Conservation (phyloP, 2,797 vertebrate genomes). For the Perodicticus potto region DNA sequence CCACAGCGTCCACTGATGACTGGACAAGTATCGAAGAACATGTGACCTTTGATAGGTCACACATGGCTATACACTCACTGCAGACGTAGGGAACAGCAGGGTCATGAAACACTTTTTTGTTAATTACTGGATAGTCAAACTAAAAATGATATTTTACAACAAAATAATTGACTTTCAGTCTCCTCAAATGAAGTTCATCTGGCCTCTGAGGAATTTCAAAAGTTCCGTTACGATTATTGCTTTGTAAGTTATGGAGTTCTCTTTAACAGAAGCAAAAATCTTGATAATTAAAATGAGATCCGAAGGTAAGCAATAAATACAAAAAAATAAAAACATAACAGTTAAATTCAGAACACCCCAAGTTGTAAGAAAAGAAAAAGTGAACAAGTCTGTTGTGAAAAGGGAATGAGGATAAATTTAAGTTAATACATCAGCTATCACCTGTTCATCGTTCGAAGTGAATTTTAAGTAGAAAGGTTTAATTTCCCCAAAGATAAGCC, state of each 20-base stretch:
- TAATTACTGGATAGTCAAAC: slow-evolving; percentile 68
- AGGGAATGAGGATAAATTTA: slow-evolving; percentile 64
- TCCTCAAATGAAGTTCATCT: slow-evolving; percentile 61
- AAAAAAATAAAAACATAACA: slow-evolving; percentile 50
- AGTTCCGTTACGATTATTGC: slow-evolving; percentile 53
- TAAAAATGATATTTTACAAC: slow-evolving; percentile 68
- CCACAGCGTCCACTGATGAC: neutral
- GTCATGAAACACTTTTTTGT: slow-evolving; percentile 56
- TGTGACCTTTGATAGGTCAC: slow-evolving; percentile 1
- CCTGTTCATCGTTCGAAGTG: slow-evolving; percentile 69
- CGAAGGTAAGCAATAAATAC: slow-evolving; percentile 60
- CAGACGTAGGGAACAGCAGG: neutral
- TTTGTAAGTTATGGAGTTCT: slow-evolving; percentile 66
- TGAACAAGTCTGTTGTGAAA: slow-evolving; percentile 57
- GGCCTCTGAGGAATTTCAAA: slow-evolving; percentile 58
- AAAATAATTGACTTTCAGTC: slow-evolving; percentile 74
- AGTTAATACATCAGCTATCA: slow-evolving; percentile 68
- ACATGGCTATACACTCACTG: neutral
- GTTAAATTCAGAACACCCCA: slow-evolving; percentile 50
- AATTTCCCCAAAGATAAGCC: slow-evolving; percentile 65
- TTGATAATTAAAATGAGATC: slow-evolving; percentile 68
- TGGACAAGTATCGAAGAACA: neutral
- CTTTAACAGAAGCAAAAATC: slow-evolving; percentile 47
- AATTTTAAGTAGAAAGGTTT: slow-evolving; percentile 69
- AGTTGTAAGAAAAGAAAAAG: slow-evolving; percentile 29